phyloP scores from a whole-genome alignment of 2,888 invertebrate species.

The Oscheius sp. region DNA sequence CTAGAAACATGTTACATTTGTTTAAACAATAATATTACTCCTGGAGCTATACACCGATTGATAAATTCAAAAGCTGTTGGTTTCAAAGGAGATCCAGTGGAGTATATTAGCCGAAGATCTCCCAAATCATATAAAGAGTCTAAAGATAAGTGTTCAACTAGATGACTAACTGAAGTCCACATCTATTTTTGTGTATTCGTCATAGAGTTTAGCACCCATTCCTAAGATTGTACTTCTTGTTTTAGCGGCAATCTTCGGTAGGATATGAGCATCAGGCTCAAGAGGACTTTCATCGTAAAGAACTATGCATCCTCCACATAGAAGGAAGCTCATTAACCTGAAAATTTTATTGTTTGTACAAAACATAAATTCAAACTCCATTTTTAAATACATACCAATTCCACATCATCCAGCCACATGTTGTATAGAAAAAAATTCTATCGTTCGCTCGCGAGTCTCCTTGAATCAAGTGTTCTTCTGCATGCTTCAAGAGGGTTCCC shows the following conservation, averaged over 20 bases:
- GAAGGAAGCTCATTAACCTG: conserved; percentile 72
- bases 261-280: conserved; percentile 72
- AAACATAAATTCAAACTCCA: background rate
- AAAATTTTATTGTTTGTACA: too few relatives aligned
- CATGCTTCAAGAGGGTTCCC: conserved; percentile 76
- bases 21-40: conserved; percentile 31
- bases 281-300: conserved; percentile 76
- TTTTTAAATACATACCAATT: conserved; percentile 74
- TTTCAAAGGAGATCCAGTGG: conserved; percentile 72
- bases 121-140: conserved; percentile 72
- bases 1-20: conserved; percentile 32
- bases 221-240: conserved; percentile 74
- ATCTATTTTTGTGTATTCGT: conserved; percentile 73
- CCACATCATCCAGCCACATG: conserved; percentile 78
- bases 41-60: conserved; percentile 73
- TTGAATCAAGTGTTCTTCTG: conserved; percentile 75
- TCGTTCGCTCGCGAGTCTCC: conserved; percentile 73
- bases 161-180: conserved; percentile 60
- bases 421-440: conserved; percentile 75
- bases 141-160: too few relatives aligned
- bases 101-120: conserved; percentile 73
- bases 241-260: conserved; percentile 72
- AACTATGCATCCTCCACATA: conserved; percentile 70
- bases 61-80: conserved; percentile 75
- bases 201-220: conserved; percentile 75